These are phyloP conservation scores for Teleiodes luculella DNA, from an alignment of 2,888 invertebrate species.

Conservation along the genomic window DNA sequence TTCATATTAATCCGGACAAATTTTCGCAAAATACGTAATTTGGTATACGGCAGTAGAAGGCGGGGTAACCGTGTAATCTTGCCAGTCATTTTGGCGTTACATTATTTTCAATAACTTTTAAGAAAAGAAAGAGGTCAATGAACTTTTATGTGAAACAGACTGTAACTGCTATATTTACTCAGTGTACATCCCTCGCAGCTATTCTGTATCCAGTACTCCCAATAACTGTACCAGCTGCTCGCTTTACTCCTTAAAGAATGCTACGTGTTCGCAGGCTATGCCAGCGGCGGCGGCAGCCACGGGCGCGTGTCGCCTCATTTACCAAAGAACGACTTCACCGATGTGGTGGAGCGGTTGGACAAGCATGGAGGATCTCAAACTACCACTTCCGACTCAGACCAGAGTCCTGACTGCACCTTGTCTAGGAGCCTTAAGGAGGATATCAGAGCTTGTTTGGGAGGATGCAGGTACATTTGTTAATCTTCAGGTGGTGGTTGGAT, in stretches of 20 bases:
- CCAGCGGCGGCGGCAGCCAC: constrained; percentile 67
- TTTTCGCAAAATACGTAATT: no score
- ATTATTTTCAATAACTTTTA: no score
- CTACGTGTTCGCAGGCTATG: constrained; percentile 48
- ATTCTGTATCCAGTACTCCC: no score
- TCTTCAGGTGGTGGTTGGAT: constrained; percentile 41
- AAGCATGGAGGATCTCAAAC: constrained; percentile 61
- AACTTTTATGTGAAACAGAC: no score
- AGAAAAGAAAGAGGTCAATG: no score
- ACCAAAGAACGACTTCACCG: constrained; percentile 65
- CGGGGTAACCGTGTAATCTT: no score
- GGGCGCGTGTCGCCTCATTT: constrained; percentile 66
- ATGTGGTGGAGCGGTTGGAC: constrained; percentile 39
- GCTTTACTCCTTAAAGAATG: neutral
- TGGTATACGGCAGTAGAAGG: no score
- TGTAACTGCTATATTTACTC: no score
- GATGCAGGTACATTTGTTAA: constrained; percentile 66
- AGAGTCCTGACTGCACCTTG: constrained; percentile 60
- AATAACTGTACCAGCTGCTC: neutral
- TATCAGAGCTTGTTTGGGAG: constrained; percentile 64
- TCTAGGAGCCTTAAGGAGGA: constrained; percentile 68
- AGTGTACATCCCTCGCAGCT: no score
- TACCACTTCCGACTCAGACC: constrained; percentile 57
- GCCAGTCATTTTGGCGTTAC: no score
- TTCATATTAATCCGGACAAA: no score